These are phyloP conservation scores for Tolmerus cingulatus DNA, from an alignment of 2,888 invertebrate species.

Conservation along the genomic window DNA sequence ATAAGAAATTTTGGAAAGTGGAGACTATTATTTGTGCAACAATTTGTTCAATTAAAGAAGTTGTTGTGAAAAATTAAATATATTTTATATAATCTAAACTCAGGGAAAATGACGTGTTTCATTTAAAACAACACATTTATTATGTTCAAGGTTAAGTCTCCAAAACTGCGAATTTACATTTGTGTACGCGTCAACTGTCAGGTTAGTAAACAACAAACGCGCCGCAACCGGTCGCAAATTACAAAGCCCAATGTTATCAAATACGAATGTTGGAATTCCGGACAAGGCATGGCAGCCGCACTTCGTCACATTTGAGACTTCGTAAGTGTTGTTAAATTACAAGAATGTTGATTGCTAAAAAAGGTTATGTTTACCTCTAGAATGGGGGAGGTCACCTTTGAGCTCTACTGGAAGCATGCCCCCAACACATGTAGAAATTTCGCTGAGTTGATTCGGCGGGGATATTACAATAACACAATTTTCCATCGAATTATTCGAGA, in stretches of 20 bases:
- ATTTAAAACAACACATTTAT: not conserved
- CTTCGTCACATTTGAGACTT: slow-evolving; percentile 81
- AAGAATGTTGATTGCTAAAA: not conserved
- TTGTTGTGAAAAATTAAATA: not conserved
- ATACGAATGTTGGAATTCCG: slow-evolving; percentile 71
- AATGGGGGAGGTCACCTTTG: slow-evolving; percentile 91
- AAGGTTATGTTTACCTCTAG: slow-evolving; percentile 62
- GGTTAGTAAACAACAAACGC: not conserved
- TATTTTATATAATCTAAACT: not conserved
- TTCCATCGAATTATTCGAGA: slow-evolving; percentile 96
- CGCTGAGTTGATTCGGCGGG: slow-evolving; percentile 89
- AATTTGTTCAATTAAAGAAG: not conserved
- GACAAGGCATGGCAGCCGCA: slow-evolving; percentile 92
- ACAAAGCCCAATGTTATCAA: not conserved
- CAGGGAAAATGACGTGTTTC: not conserved
- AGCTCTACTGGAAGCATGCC: slow-evolving; percentile 98
- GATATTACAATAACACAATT: slow-evolving; percentile 95
- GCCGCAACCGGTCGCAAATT: not conserved
- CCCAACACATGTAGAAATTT: slow-evolving; percentile 98
- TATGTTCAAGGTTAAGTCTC: not conserved
- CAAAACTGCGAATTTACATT: not conserved
- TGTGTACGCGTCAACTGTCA: not conserved
- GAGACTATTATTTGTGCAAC: not conserved
- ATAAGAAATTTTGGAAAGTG: not conserved
- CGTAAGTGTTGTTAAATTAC: slow-evolving; percentile 68